Evolutionary conservation across 2,113 vertebrate species (phyloP).

Genomic region (Mus musculus): GRCm39 chr1:60181001-60181500

Average conservation of each 20-base stretch:
- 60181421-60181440: slow-evolving; percentile 63
- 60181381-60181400: no score
- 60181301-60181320: no score
- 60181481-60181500: not conserved
- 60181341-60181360: no score
- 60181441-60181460: slow-evolving; percentile 60
- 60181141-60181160: slow-evolving; percentile 49
- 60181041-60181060: not conserved
- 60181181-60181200: slow-evolving; percentile 11
- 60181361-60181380: no score
- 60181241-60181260: no score
- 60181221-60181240: no score
- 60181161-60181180: not conserved
- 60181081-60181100: not conserved
- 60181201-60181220: not conserved
- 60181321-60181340: no score
- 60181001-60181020: not conserved
- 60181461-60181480: not conserved
- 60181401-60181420: not conserved
- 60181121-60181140: not conserved
- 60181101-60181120: not conserved
- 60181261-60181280: no score
- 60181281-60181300: no score
- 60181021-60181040: not conserved
- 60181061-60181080: not conserved